Evolutionary conservation across 30 jellyfish, hydroid and myxozoan species (phyloP).

Genomic region (Euphysa ruthae): DNA sequence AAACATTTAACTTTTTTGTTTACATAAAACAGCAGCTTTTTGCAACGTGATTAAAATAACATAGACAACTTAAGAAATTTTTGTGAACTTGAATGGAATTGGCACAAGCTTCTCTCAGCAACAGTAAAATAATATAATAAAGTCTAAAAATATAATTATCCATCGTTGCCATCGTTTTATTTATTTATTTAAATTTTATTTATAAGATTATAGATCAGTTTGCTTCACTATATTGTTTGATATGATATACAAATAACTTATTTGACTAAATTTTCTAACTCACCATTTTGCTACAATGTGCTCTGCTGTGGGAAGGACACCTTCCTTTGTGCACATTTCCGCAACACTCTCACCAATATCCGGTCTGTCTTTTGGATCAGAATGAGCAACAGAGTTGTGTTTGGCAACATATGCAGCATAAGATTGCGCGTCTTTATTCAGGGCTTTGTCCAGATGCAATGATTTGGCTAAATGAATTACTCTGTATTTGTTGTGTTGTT

Average conservation of each 20-base stretch:
- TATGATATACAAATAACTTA: too few relatives aligned
- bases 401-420: slow-evolving; percentile 80
- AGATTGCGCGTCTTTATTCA: slow-evolving; percentile 68
- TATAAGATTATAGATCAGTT: background rate
- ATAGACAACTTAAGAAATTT: too few relatives aligned
- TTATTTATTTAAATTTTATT: too few relatives aligned
- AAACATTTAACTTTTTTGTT: too few relatives aligned
- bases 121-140: too few relatives aligned
- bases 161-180: too few relatives aligned
- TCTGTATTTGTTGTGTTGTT: slow-evolving; percentile 71
- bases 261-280: too few relatives aligned
- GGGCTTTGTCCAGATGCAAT: slow-evolving; percentile 30
- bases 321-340: slow-evolving; percentile 64
- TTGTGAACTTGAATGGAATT: too few relatives aligned
- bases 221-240: background rate
- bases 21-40: too few relatives aligned
- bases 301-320: slow-evolving; percentile 70
- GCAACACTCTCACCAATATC: slow-evolving; percentile 87
- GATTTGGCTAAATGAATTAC: slow-evolving; percentile 42
- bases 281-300: slow-evolving; percentile 74
- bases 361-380: slow-evolving; percentile 50
- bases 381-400: slow-evolving; percentile 68
- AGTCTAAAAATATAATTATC: too few relatives aligned
- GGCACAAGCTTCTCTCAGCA: too few relatives aligned
- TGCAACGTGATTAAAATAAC: too few relatives aligned